Conservation (phyloP, 1,140 invertebrate genomes). For the Drosophila eugracilis region DNA sequence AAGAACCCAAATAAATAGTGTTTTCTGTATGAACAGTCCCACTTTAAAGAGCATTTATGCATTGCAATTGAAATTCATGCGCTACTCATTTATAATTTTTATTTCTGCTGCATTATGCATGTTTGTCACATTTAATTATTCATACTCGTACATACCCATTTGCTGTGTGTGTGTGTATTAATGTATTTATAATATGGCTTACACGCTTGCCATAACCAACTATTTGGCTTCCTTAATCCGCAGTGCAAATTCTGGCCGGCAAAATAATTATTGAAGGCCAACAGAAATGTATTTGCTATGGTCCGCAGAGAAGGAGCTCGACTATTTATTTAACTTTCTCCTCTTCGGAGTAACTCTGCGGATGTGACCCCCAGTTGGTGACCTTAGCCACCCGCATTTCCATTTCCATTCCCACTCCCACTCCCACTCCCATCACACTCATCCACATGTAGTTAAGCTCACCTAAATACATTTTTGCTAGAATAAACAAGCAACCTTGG, state of each 20-base stretch:
- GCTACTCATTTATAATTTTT: conserved; percentile 2
- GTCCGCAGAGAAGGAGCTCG: conserved; percentile 3
- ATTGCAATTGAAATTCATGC: conserved; percentile 11
- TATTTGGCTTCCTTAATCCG: conserved; percentile 49
- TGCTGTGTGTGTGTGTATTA: conserved; percentile 31
- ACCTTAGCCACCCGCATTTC: conserved; percentile 19
- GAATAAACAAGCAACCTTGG: conserved; percentile 83
- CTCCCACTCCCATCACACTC: conserved; percentile 29
- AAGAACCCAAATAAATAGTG: conserved; percentile 2
- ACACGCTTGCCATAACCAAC: conserved; percentile 32
- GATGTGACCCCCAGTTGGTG: conserved; percentile 30
- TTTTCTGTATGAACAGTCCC: background rate
- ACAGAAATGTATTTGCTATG: conserved; percentile 33
- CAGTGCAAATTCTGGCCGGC: conserved; percentile 5
- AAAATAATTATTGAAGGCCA: conserved; percentile 39
- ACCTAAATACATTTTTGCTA: conserved; percentile 83
- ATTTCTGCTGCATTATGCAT: conserved; percentile 23
- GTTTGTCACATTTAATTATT: conserved; percentile 63
- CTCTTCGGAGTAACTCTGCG: conserved; percentile 23
- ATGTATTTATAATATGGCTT: conserved; percentile 48
- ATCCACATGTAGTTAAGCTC: conserved; percentile 72
- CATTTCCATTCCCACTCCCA: background rate
- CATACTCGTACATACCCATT: conserved; percentile 16
- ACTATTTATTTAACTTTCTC: conserved; percentile 50
- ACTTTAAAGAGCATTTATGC: conserved; percentile 12